Conservation (phyloP, 2,797 vertebrate species). For the Oophaga sylvatica region DNA sequence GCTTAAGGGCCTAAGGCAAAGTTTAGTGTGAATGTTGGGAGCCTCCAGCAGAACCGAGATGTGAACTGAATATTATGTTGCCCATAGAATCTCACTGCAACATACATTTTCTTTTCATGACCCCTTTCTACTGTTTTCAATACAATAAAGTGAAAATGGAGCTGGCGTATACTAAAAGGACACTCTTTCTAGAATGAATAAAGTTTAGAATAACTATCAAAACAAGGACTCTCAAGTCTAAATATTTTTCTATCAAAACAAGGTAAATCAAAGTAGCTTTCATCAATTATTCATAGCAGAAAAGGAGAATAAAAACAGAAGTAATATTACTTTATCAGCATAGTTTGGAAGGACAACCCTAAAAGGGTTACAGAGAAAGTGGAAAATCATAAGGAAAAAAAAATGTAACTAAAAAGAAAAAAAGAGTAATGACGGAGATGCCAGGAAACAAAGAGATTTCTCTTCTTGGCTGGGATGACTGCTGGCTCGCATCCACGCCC, state of each 20-base stretch:
- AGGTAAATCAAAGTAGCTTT: background rate
- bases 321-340: background rate
- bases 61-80: background rate
- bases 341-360: background rate
- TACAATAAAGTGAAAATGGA: too few species aligned
- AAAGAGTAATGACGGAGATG: conserved; percentile 65
- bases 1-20: too few species aligned
- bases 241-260: too few species aligned
- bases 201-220: too few species aligned
- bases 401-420: conserved; percentile 35
- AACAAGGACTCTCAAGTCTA: too few species aligned
- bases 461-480: conserved; percentile 52
- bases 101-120: background rate
- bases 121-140: too few species aligned
- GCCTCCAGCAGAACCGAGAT: too few species aligned
- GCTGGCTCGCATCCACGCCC: conserved; percentile 68
- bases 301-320: background rate
- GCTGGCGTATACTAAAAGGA: too few species aligned
- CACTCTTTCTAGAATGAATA: too few species aligned
- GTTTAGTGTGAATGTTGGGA: too few species aligned
- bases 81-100: background rate
- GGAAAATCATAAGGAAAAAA: conserved; percentile 65
- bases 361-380: conserved; percentile 60
- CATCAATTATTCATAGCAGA: background rate
- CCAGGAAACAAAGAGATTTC: conserved; percentile 73